A percentile compares a stretch with the other conserved stretches of the same genome.
Evolutionary conservation across 2,797 vertebrate species (phyloP).

Genomic region (Peromyscus melanophrys): DNA sequence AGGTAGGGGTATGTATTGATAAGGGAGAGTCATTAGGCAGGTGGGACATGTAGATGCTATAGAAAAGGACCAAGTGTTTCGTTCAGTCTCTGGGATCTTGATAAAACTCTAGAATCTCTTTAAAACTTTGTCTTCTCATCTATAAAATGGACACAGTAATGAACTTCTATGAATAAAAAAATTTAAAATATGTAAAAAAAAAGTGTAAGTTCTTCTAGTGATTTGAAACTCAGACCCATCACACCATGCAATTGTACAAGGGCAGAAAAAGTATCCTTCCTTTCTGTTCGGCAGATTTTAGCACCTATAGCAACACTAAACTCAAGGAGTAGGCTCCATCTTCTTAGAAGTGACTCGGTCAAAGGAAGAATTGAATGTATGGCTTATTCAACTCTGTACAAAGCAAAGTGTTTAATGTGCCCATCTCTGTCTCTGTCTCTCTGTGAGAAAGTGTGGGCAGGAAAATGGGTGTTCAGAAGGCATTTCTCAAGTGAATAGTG

Average conservation of each 20-base stretch:
- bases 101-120: background rate
- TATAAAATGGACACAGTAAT: background rate
- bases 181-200: background rate
- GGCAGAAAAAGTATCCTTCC: background rate
- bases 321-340: background rate
- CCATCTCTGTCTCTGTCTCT: background rate
- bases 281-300: background rate
- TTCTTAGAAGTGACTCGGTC: background rate
- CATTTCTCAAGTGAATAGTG: background rate
- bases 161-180: background rate
- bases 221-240: background rate
- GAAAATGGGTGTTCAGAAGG: background rate
- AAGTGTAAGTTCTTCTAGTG: background rate
- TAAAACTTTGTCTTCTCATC: background rate
- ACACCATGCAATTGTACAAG: background rate
- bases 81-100: background rate
- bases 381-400: background rate
- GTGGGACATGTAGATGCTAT: no score
- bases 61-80: background rate
- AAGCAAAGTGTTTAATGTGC: background rate
- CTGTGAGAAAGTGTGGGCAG: background rate
- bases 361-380: background rate
- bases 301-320: background rate
- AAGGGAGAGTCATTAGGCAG: background rate
- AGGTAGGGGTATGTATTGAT: background rate